phyloP scores from a whole-genome alignment of 2,888 invertebrate genomes.

The Harpalus rubripes region DNA sequence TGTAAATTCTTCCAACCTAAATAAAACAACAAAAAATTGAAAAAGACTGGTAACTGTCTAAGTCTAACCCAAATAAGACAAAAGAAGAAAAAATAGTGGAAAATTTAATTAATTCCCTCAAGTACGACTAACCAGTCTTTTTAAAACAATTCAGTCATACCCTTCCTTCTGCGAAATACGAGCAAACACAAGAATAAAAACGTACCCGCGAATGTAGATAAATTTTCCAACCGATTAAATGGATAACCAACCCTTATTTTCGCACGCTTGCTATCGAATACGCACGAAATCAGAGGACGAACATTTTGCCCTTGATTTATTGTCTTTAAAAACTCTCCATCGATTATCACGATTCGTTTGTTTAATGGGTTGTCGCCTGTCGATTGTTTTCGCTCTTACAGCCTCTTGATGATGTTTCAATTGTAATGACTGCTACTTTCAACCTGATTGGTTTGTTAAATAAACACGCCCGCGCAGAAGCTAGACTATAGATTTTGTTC shows the following conservation, averaged over 20 bases:
- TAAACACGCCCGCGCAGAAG: conserved; percentile 3
- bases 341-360: conserved; percentile 36
- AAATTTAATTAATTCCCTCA: conserved; percentile 34
- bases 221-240: conserved; percentile 45
- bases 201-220: conserved; percentile 45
- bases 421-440: conserved; percentile 27
- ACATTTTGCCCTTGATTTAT: conserved; percentile 42
- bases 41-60: conserved; percentile 26
- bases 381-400: conserved; percentile 29
- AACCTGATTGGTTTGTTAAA: conserved; percentile 15
- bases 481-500: conserved; percentile 26
- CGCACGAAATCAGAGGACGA: conserved; percentile 33
- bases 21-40: conserved; percentile 31
- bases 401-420: conserved; percentile 41
- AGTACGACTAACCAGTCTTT: conserved; percentile 6
- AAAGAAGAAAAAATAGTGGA: conserved; percentile 15
- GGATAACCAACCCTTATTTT: conserved; percentile 47
- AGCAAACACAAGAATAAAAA: conserved; percentile 15
- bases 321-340: conserved; percentile 40
- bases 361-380: conserved; percentile 27
- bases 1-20: neutral
- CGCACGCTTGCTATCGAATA: conserved; percentile 30
- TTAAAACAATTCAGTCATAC: conserved; percentile 35
- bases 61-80: conserved; percentile 14
- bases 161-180: conserved; percentile 35